Conservation (phyloP, 2,888 invertebrate species). For the Odontocerum albicorne region DNA sequence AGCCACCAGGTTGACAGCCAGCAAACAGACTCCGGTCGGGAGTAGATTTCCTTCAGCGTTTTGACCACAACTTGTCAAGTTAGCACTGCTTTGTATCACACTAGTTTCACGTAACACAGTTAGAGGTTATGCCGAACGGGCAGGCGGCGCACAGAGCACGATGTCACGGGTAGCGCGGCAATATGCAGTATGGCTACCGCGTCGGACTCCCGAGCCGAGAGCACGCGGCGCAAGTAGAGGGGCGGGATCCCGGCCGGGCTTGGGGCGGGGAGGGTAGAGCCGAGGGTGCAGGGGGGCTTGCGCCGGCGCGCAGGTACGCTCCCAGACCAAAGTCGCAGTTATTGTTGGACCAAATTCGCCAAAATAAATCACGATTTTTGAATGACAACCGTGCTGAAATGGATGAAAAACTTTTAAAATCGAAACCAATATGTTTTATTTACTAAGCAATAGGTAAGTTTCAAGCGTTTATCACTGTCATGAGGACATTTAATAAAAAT, state of each 20-base stretch:
- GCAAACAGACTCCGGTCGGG: slow-evolving; percentile 12
- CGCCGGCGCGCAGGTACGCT: slow-evolving; percentile 31
- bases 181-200: slow-evolving; percentile 29
- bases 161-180: slow-evolving; percentile 21
- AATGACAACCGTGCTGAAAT: neutral
- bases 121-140: slow-evolving; percentile 20
- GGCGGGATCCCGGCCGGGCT: slow-evolving; percentile 5
- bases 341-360: no score
- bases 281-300: slow-evolving; percentile 19
- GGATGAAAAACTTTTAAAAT: neutral
- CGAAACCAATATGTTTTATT: no score
- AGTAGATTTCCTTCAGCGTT: neutral
- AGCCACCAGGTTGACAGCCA: slow-evolving; percentile 16
- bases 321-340: slow-evolving; percentile 17
- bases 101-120: slow-evolving; percentile 24
- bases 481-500: no score
- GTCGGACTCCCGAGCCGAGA: slow-evolving; percentile 17
- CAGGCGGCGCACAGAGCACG: slow-evolving; percentile 5
- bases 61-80: slow-evolving; percentile 1
- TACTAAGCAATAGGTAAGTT: no score
- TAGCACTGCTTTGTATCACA: slow-evolving; percentile 14
- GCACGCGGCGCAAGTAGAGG: slow-evolving; percentile 20
- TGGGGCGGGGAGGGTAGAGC: slow-evolving; percentile 3
- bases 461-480: no score
- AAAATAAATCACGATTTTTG: no score